These are phyloP conservation scores for Metellina segmentata DNA, from an alignment of 2,888 invertebrate genomes.

Conservation along the genomic window DNA sequence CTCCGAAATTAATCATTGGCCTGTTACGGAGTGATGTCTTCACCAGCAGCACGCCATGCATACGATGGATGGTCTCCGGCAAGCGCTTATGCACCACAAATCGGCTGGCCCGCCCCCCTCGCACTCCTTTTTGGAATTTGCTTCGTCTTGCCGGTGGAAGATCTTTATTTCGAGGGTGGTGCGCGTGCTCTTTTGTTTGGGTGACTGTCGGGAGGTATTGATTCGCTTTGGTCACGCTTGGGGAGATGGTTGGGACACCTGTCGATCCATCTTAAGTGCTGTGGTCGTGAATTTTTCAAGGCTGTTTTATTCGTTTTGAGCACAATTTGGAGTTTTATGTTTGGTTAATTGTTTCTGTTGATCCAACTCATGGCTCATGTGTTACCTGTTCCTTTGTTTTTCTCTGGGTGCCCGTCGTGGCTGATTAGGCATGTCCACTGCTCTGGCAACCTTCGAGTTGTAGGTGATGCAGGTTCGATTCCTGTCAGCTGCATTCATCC, in stretches of 20 bases:
- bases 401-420: no score
- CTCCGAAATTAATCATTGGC: slow-evolving; percentile 73
- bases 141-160: slow-evolving; percentile 17
- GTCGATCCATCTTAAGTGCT: no score
- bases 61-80: slow-evolving; percentile 57
- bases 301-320: not conserved
- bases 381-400: no score
- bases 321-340: no score
- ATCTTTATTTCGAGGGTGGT: not conserved
- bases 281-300: no score
- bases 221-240: not conserved
- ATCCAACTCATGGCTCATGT: no score
- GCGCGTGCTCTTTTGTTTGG: not conserved
- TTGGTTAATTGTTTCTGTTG: no score
- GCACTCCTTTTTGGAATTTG: slow-evolving; percentile 5
- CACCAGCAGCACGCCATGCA: slow-evolving; percentile 69
- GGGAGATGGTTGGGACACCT: not conserved
- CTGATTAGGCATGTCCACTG: no score
- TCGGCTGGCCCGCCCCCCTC: not conserved
- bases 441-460: no score
- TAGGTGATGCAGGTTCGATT: no score
- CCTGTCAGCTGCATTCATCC: no score
- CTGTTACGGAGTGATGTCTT: slow-evolving; percentile 70
- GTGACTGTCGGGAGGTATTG: not conserved
- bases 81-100: slow-evolving; percentile 32